A percentile compares a stretch with the other conserved stretches of the same genome.
Conservation (phyloP, 1,140 invertebrate species). For the Caenorhabditis remanei region DNA sequence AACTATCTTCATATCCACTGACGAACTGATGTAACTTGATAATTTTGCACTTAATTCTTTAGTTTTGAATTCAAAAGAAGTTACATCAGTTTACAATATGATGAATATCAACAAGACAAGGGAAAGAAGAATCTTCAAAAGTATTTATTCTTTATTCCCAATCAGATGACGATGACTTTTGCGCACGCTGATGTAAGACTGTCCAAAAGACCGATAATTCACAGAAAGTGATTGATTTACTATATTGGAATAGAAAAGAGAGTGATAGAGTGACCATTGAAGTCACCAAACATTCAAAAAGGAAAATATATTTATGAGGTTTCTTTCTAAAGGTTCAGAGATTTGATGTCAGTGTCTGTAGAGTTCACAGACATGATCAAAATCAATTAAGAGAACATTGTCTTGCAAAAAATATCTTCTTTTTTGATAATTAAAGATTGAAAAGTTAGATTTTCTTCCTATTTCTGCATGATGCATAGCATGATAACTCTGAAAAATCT, state of each 20-base stretch:
- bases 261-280: neutral
- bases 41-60: neutral
- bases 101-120: neutral
- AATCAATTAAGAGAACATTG: neutral
- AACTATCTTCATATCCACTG: neutral
- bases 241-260: neutral
- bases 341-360: neutral
- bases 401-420: neutral
- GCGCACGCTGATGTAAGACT: neutral
- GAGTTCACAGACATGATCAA: neutral
- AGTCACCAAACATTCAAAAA: slow-evolving; percentile 24
- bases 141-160: neutral
- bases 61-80: neutral
- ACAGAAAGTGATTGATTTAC: slow-evolving; percentile 24
- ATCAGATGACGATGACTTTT: slow-evolving; percentile 44
- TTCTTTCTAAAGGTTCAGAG: neutral
- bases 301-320: neutral
- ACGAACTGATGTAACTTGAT: neutral
- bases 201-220: slow-evolving; percentile 49
- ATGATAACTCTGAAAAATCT: too few relatives aligned
- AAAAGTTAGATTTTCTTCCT: too few relatives aligned
- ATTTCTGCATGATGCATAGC: too few relatives aligned
- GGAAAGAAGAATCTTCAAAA: slow-evolving; percentile 24
- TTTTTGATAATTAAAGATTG: too few relatives aligned
- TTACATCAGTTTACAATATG: slow-evolving; percentile 13